Evolutionary conservation across 2,888 invertebrate genomes (phyloP).

Genomic region (Campaea margaritaria): DNA sequence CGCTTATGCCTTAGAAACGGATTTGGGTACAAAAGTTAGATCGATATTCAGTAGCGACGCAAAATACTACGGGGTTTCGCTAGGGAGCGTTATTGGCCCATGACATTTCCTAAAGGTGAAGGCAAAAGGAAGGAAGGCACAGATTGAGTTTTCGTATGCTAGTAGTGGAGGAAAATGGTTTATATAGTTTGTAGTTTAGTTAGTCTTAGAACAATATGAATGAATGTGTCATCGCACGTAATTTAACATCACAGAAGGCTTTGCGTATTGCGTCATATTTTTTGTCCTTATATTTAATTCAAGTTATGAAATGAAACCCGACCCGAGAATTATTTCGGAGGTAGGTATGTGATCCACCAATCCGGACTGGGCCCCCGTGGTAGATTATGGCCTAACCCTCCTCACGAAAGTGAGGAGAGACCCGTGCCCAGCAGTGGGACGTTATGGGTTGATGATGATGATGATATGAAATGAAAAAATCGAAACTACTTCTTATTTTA

Average conservation of each 20-base stretch:
- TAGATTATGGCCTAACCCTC: too few species aligned
- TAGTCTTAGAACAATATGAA: background rate
- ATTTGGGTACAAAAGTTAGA: slow-evolving; percentile 54
- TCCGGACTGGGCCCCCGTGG: too few species aligned
- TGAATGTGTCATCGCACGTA: slow-evolving; percentile 15
- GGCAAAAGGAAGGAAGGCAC: slow-evolving; percentile 21
- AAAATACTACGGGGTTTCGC: slow-evolving; percentile 41
- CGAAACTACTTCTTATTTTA: too few species aligned
- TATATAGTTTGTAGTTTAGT: slow-evolving; percentile 11
- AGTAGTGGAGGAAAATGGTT: slow-evolving; percentile 21
- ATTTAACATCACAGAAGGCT: slow-evolving; percentile 20
- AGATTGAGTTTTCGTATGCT: slow-evolving; percentile 25
- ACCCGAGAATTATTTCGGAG: too few species aligned
- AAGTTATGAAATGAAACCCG: too few species aligned
- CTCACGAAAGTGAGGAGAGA: too few species aligned
- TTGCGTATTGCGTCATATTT: slow-evolving; percentile 1
- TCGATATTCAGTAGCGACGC: slow-evolving; percentile 65
- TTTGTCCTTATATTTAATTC: background rate
- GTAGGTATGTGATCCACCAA: too few species aligned
- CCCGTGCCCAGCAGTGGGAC: too few species aligned
- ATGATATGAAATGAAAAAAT: too few species aligned
- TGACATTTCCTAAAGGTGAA: slow-evolving; percentile 55
- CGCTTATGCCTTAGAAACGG: slow-evolving; percentile 48
- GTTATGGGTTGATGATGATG: too few species aligned
- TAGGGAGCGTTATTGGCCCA: slow-evolving; percentile 45